phyloP scores from a whole-genome alignment of 2,113 vertebrate species.

The Nettapus auritus region DNA sequence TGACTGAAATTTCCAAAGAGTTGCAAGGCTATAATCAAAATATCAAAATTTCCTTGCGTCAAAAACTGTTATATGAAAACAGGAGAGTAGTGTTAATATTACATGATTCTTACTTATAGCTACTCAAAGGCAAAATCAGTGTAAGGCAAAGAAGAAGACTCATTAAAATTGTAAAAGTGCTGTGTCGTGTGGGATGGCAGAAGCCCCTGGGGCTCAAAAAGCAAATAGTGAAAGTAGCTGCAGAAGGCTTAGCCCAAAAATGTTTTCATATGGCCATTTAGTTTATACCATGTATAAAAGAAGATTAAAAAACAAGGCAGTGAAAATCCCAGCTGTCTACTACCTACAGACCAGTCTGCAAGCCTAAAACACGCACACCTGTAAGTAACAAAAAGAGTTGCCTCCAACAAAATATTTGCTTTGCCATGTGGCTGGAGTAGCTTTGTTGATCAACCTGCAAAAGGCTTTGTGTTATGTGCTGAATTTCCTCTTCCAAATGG shows the following conservation, averaged over 20 bases:
- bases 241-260: not conserved
- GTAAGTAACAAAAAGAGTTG: not conserved
- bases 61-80: not conserved
- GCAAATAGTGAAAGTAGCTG: not conserved
- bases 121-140: not conserved
- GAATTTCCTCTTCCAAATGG: slow-evolving; percentile 10
- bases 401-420: not conserved
- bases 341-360: not conserved
- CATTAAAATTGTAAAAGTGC: not conserved
- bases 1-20: not conserved
- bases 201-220: not conserved
- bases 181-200: not conserved
- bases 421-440: not conserved
- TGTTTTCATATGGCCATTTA: not conserved
- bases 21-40: not conserved
- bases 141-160: not conserved
- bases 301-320: not conserved
- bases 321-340: not conserved
- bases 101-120: not conserved
- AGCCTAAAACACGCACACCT: not conserved
- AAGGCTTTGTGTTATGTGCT: slow-evolving; percentile 7
- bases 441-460: not conserved
- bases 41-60: not conserved
- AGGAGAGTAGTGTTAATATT: not conserved
- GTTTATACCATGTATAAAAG: not conserved